phyloP scores from a whole-genome alignment of 2,113 vertebrate species.

The Megaleporinus macrocephalus region DNA sequence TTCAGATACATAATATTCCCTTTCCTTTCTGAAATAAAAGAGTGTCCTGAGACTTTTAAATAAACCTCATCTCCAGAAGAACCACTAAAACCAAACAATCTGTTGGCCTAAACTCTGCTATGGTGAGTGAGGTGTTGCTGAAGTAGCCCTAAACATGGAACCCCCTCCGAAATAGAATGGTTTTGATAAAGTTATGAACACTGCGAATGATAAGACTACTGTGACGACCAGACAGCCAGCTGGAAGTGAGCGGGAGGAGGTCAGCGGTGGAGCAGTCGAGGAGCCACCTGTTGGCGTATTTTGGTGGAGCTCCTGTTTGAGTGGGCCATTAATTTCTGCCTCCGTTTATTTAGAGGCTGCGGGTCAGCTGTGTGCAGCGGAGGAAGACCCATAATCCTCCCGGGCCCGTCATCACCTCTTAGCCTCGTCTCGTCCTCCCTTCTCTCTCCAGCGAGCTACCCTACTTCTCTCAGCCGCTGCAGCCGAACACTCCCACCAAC shows the following conservation, averaged over 20 bases:
- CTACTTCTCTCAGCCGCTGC: constrained; percentile 49
- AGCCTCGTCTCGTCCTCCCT: constrained; percentile 30
- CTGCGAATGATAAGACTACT: no score
- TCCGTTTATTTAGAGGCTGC: constrained; percentile 52
- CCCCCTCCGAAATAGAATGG: no score
- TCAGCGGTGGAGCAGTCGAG: background rate
- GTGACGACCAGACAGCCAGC: background rate
- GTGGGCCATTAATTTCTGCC: constrained; percentile 48
- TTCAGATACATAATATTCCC: no score
- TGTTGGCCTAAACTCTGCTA: no score
- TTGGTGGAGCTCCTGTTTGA: constrained; percentile 8
- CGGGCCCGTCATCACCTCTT: constrained; percentile 48
- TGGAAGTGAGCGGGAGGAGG: background rate
- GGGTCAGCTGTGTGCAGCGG: constrained; percentile 44
- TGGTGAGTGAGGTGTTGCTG: no score
- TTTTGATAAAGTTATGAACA: no score
- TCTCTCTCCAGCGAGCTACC: constrained; percentile 56
- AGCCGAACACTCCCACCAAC: constrained; percentile 7
- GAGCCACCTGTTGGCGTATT: constrained; percentile 26
- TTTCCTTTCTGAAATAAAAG: no score
- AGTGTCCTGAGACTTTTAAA: no score
- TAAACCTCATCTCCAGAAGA: no score
- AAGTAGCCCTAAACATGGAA: no score
- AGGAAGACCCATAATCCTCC: constrained; percentile 41
- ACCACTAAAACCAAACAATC: no score